Conservation (phyloP, 1,140 invertebrate species). For the Liolophura sinensis region DNA sequence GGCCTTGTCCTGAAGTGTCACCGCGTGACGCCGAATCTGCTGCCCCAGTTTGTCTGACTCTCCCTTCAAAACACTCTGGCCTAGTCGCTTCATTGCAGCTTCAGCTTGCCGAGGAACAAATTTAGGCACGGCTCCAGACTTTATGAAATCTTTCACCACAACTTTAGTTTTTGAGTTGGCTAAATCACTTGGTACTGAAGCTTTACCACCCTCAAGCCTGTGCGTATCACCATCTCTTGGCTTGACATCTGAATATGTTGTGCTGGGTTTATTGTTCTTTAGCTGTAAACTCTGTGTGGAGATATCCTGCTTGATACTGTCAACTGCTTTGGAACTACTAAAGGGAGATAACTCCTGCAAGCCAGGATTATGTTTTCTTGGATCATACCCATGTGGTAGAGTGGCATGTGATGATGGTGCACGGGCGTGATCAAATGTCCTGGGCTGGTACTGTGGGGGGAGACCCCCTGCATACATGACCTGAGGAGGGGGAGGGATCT, state of each 20-base stretch:
- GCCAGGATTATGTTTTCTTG: conserved; percentile 7
- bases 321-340: not conserved
- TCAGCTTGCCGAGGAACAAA: conserved; percentile 47
- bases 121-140: conserved; percentile 22
- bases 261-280: not conserved
- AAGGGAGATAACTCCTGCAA: not conserved
- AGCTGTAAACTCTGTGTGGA: not conserved
- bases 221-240: not conserved
- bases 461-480: too few relatives aligned
- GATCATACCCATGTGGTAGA: conserved; percentile 33
- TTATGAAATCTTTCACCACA: conserved; percentile 33
- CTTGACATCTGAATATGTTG: too few relatives aligned
- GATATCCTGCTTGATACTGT: not conserved
- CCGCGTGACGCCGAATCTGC: not conserved
- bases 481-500: too few relatives aligned
- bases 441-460: too few relatives aligned
- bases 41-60: not conserved
- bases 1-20: conserved; percentile 4
- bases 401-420: conserved; percentile 37
- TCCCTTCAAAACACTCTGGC: too few relatives aligned
- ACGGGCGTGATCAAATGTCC: conserved; percentile 25
- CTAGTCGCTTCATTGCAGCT: too few relatives aligned
- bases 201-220: not conserved
- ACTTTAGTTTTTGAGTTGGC: conserved; percentile 6
- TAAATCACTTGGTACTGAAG: not conserved